Evolutionary conservation across 2,888 invertebrate genomes (phyloP).

Genomic region (Caenorhabditis angaria): DNA sequence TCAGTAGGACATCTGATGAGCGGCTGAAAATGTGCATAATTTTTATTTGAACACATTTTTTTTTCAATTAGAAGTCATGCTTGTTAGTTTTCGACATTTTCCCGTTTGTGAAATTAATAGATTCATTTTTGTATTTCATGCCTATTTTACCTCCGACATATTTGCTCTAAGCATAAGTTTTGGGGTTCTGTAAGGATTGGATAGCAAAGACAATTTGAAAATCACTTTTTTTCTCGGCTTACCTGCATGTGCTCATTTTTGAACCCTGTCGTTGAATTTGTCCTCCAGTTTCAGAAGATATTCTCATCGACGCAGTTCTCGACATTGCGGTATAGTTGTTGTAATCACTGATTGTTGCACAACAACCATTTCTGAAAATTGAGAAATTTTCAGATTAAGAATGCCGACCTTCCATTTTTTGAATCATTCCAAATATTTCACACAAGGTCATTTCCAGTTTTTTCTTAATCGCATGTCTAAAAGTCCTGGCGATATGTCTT

Average conservation of each 20-base stretch:
- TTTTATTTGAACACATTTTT: conserved; percentile 7
- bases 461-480: no score
- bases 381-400: no score
- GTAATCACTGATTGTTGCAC: conserved; percentile 53
- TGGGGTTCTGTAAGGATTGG: conserved; percentile 1
- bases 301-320: conserved; percentile 59
- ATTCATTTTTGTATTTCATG: neutral
- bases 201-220: neutral
- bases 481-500: no score
- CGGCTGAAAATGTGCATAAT: conserved; percentile 37
- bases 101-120: neutral
- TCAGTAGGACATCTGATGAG: conserved; percentile 53
- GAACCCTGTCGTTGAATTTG: conserved; percentile 42
- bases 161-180: conserved; percentile 28
- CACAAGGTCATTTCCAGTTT: no score
- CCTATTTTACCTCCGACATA: conserved; percentile 35
- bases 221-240: neutral
- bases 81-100: neutral
- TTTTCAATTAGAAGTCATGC: conserved; percentile 4
- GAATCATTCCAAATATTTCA: no score
- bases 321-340: conserved; percentile 57
- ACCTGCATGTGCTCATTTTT: conserved; percentile 53
- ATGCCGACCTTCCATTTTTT: no score
- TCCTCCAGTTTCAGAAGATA: conserved; percentile 43
- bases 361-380: conserved; percentile 61